These are phyloP conservation scores for Coptodon rendalli DNA, from an alignment of 2,113 vertebrate genomes.

Conservation along the genomic window DNA sequence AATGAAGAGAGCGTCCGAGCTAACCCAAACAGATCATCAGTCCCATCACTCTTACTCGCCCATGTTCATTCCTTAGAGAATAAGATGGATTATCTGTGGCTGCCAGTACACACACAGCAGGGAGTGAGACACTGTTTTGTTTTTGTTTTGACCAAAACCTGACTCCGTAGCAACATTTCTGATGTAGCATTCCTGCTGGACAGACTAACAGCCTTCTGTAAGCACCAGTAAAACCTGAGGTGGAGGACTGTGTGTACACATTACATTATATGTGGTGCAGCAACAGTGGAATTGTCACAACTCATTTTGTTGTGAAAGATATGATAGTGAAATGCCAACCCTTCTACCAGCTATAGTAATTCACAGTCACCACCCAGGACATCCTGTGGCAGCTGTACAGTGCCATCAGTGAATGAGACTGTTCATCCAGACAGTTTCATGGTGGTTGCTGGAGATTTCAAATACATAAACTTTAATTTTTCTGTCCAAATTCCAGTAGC, in stretches of 20 bases:
- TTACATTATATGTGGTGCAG: neutral
- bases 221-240: neutral
- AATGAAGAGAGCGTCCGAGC: fast-evolving
- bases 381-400: neutral
- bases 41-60: neutral
- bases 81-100: neutral
- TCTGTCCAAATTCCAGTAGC: neutral
- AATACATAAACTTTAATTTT: neutral
- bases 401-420: neutral
- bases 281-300: neutral
- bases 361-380: neutral
- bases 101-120: neutral
- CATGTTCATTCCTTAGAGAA: neutral
- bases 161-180: neutral
- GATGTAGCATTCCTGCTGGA: neutral
- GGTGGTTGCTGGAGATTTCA: neutral
- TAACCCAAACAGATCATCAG: neutral
- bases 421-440: neutral
- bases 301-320: neutral
- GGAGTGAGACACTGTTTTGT: neutral
- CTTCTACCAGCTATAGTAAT: neutral
- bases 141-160: neutral
- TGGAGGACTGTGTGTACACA: neutral
- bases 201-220: neutral
- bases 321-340: neutral